Percentiles rank a stretch among this genome's conserved stretches.
These are phyloP conservation scores for Hyperopisus bebe DNA, from an alignment of 2,113 vertebrate genomes.

Conservation along the genomic window DNA sequence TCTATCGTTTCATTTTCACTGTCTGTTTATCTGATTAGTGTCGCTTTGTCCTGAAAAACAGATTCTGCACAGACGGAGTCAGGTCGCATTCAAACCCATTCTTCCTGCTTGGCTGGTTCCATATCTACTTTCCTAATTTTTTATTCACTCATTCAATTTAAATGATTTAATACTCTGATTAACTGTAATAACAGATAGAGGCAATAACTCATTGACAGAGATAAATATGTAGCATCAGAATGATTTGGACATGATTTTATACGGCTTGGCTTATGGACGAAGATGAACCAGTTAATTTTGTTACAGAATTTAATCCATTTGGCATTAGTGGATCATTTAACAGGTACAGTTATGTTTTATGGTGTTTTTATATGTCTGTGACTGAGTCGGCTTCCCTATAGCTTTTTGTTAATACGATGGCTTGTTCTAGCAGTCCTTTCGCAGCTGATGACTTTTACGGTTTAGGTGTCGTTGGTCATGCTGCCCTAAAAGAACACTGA, in stretches of 20 bases:
- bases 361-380: not conserved
- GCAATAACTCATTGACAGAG: not conserved
- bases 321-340: not conserved
- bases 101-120: not conserved
- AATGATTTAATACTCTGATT: constrained; percentile 4
- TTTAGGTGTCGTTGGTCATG: not conserved
- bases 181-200: not conserved
- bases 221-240: not conserved
- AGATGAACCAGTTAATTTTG: not conserved
- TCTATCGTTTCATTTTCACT: not conserved
- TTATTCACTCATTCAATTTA: constrained; percentile 3
- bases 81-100: not conserved
- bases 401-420: not conserved
- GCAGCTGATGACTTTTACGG: not conserved
- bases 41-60: not conserved
- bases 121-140: not conserved
- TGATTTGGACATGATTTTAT: not conserved
- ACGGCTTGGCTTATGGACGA: not conserved
- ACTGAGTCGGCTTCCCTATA: not conserved
- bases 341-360: not conserved
- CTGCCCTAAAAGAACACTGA: not conserved
- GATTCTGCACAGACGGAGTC: not conserved
- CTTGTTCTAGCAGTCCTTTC: not conserved
- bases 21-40: not conserved
- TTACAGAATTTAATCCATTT: not conserved